phyloP scores from a whole-genome alignment of 2,113 vertebrate species.

The Festucalex cinctus region DNA sequence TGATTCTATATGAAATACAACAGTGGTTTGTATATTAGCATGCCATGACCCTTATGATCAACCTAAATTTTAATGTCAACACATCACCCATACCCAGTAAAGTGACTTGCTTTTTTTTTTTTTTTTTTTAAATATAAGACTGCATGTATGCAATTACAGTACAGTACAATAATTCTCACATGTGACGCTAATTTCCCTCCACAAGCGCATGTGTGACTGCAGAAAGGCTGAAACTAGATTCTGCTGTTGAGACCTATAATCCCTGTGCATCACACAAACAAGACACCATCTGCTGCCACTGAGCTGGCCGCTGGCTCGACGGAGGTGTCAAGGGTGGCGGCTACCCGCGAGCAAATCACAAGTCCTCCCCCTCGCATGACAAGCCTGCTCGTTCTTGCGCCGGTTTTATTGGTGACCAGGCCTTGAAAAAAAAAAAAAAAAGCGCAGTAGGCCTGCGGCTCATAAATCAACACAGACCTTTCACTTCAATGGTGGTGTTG shows the following conservation, averaged over 20 bases:
- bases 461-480: conserved; percentile 79
- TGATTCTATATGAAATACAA: too few species aligned
- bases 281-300: conserved; percentile 74
- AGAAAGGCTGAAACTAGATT: conserved; percentile 59
- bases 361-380: conserved; percentile 29
- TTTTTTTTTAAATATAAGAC: neutral
- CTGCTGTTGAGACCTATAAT: conserved; percentile 61
- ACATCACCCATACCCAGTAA: neutral
- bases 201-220: conserved; percentile 34
- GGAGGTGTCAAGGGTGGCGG: conserved; percentile 61
- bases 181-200: conserved; percentile 25
- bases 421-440: conserved; percentile 13
- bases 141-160: neutral
- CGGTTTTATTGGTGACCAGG: conserved; percentile 24
- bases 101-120: neutral
- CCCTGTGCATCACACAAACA: conserved; percentile 67
- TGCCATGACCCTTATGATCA: too few species aligned
- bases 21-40: too few species aligned
- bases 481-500: conserved; percentile 92
- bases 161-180: neutral
- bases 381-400: conserved; percentile 22
- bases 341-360: conserved; percentile 48
- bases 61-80: neutral
- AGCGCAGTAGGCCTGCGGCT: conserved; percentile 2
- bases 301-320: conserved; percentile 57